Base-by-base conservation (phyloP, 2,888 invertebrate genomes). In the Meteorus cinctellus region DNA sequence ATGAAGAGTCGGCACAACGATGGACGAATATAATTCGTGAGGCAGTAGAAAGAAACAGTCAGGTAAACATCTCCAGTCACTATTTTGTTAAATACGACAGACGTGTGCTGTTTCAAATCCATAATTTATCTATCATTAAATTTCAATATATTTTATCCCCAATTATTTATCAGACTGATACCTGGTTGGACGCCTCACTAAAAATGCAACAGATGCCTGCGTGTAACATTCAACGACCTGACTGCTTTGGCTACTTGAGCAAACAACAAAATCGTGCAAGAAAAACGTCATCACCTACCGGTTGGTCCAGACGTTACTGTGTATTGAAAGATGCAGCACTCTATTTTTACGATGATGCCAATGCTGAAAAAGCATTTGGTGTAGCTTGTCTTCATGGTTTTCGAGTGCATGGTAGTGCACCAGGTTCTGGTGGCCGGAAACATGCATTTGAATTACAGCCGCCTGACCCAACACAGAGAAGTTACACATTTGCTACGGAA, bases 381-480 rank as follows among this genome's bases (percentile, higher is more conserved):
- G 96, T 98, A 91, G 96, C 96, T 66, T 97, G 97, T 89, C 93
- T 98, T 63, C 98, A 98, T 89, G 98, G 98, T 70, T 98, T 97
- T 90, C 93, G 94, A 87, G 96, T 98, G 81, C 97, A 97, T 90
- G 95, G 94, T 62, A 94, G 95, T 80, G 93, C 94, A 41, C 93
- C 95, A 5, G 86, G 81, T 79, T 89, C 92, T 24, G 95, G 96
- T n/a, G 96, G 96, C 69, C 96, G 96, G 90, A 97, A 97, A 89
- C 95, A 95, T 89, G 96, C 97, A 24, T 98, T 98, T 89, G 97
- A 97, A 90, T 93, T 97, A 75, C 93, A 96, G 88, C 97, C 98
- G 70, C 95, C 97, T 1, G 97, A 97, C 85, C 92, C 95, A 1
- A 95, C 94, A 82, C 95, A 97, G 88, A 93, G 96, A 84, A 96